Percentiles rank a stretch among this genome's conserved stretches.
Conservation (phyloP, 2,113 vertebrate genomes). For the Ctenomys sociabilis region DNA sequence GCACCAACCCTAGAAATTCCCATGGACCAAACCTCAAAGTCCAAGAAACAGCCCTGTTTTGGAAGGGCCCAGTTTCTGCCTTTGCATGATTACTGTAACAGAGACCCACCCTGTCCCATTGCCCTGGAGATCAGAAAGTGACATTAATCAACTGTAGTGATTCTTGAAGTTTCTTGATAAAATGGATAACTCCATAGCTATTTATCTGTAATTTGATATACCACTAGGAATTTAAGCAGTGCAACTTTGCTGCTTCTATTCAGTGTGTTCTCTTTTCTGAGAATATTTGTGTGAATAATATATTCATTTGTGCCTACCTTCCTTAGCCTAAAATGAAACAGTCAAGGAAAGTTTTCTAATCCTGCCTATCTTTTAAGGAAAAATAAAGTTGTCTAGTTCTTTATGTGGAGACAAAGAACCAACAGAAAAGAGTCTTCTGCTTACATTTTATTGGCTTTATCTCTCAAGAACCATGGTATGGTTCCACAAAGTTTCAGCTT, state of each 20-base stretch:
- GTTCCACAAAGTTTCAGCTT: not conserved
- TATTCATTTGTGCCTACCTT: not conserved
- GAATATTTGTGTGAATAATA: not conserved
- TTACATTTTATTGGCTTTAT: not conserved
- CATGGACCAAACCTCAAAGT: not conserved
- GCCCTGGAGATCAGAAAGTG: not conserved
- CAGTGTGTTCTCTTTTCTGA: not conserved
- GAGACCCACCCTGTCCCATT: not conserved
- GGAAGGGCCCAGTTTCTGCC: not conserved
- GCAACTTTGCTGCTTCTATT: not conserved
- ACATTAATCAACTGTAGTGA: not conserved
- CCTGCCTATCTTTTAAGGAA: not conserved
- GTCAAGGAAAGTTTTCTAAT: not conserved
- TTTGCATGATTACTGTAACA: accelerated
- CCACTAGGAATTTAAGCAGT: not conserved
- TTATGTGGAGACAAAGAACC: not conserved
- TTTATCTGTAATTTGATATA: not conserved
- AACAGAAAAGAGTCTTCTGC: not conserved
- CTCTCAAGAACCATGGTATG: not conserved
- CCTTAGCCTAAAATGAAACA: not conserved
- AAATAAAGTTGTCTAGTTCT: not conserved
- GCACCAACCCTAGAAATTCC: not conserved
- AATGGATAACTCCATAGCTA: not conserved
- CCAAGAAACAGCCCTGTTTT: too few relatives aligned
- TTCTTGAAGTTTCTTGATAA: not conserved